Conservation (phyloP, 2,113 vertebrate species). For the Dascyllus trimaculatus region DNA sequence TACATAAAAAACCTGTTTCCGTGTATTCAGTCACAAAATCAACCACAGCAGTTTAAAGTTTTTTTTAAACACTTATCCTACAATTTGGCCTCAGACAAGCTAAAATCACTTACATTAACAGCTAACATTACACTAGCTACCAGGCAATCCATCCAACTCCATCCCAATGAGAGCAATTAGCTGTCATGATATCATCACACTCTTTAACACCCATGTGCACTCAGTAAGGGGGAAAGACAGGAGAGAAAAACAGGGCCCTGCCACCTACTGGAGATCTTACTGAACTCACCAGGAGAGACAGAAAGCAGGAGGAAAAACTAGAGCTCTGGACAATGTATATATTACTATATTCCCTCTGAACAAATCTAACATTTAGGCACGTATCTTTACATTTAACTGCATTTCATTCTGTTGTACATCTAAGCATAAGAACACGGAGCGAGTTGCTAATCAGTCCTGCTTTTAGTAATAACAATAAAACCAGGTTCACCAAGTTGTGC, state of each 20-base stretch:
- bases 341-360: not conserved
- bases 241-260: slow-evolving; percentile 76
- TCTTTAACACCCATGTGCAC: slow-evolving; percentile 70
- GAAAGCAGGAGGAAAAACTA: not conserved
- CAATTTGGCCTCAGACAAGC: slow-evolving; percentile 57
- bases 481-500: slow-evolving; percentile 36
- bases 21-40: slow-evolving; percentile 24
- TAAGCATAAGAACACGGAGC: not conserved
- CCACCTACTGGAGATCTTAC: slow-evolving; percentile 84
- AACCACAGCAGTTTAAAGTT: slow-evolving; percentile 30
- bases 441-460: slow-evolving; percentile 13
- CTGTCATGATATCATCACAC: slow-evolving; percentile 81
- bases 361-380: not conserved
- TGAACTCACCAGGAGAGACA: slow-evolving; percentile 59
- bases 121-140: slow-evolving; percentile 67
- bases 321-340: not conserved
- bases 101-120: slow-evolving; percentile 73
- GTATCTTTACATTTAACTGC: not conserved
- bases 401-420: not conserved
- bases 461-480: slow-evolving; percentile 35
- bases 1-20: not conserved
- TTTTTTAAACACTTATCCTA: slow-evolving; percentile 55
- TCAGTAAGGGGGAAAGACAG: slow-evolving; percentile 42
- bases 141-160: slow-evolving; percentile 71
- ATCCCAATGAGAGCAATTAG: slow-evolving; percentile 80